A percentile compares a stretch with the other conserved stretches of the same genome.
Evolutionary conservation across 2,888 invertebrate genomes (phyloP).

Genomic region (Eudemis profundana): DNA sequence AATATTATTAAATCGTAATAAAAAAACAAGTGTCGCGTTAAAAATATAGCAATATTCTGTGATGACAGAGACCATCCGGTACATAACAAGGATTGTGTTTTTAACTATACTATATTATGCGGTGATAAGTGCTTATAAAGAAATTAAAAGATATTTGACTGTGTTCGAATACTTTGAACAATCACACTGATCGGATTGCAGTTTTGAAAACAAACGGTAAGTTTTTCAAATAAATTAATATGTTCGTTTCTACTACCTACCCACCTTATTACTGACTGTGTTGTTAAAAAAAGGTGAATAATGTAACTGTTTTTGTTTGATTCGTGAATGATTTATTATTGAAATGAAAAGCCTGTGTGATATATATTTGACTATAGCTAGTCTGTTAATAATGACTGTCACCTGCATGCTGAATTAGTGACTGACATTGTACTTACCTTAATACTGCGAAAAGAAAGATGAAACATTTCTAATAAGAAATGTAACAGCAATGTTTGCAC

Average conservation of each 20-base stretch:
- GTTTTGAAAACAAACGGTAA: conserved; percentile 44
- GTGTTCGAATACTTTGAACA: conserved; percentile 55
- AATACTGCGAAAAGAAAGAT: no score
- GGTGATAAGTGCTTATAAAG: conserved; percentile 70
- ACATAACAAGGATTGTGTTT: conserved; percentile 66
- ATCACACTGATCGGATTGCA: conserved; percentile 54
- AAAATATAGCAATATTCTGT: conserved; percentile 54
- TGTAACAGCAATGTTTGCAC: no score
- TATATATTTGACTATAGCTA: no score
- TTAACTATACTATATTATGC: conserved; percentile 73
- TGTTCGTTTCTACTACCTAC: conserved; percentile 23
- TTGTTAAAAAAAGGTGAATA: no score
- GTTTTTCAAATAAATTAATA: conserved; percentile 26
- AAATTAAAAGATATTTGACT: conserved; percentile 69
- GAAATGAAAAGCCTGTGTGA: no score
- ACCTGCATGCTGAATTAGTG: no score
- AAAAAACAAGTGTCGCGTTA: conserved; percentile 5
- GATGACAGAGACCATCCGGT: conserved; percentile 74
- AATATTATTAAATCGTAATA: conserved; percentile 43
- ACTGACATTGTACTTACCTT: no score
- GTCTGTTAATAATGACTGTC: no score
- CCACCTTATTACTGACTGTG: no score
- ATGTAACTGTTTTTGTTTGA: no score
- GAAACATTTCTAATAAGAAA: no score
- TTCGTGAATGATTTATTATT: no score